These are phyloP conservation scores for Stigmatopora argus DNA, from an alignment of 2,113 vertebrate species.

Conservation along the genomic window DNA sequence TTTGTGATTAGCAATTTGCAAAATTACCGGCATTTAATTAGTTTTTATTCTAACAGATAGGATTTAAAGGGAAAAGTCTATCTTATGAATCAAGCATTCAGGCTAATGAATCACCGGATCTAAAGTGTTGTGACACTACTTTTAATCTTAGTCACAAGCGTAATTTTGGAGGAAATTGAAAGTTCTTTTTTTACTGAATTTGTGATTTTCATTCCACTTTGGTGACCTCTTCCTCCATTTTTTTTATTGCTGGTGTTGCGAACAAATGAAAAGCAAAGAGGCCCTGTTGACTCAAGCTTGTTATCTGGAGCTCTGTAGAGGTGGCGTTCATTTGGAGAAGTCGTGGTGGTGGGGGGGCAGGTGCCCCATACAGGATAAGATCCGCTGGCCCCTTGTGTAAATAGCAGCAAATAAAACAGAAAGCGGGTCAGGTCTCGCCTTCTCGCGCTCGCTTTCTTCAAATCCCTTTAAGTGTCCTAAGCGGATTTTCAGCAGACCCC, in stretches of 20 bases:
- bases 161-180: not conserved
- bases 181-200: not conserved
- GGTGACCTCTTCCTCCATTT: slow-evolving; percentile 36
- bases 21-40: too few species aligned
- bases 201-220: slow-evolving; percentile 38
- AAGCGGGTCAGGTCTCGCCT: not conserved
- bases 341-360: slow-evolving; percentile 33
- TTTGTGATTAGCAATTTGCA: too few species aligned
- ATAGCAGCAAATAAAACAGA: slow-evolving; percentile 32
- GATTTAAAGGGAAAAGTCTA: too few species aligned
- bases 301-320: slow-evolving; percentile 51
- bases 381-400: slow-evolving; percentile 45
- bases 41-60: too few species aligned
- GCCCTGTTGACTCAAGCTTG: slow-evolving; percentile 58
- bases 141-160: too few species aligned
- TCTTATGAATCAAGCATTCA: too few species aligned
- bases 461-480: slow-evolving; percentile 62
- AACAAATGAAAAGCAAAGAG: slow-evolving; percentile 54
- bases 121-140: too few species aligned
- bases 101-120: too few species aligned
- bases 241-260: slow-evolving; percentile 40
- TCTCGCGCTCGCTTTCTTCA: slow-evolving; percentile 45
- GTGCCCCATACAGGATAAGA: slow-evolving; percentile 55
- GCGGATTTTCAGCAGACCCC: slow-evolving; percentile 51
- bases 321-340: slow-evolving; percentile 21